Evolutionary conservation across 2,888 invertebrate species (phyloP).

Genomic region (Anthophora plumipes): DNA sequence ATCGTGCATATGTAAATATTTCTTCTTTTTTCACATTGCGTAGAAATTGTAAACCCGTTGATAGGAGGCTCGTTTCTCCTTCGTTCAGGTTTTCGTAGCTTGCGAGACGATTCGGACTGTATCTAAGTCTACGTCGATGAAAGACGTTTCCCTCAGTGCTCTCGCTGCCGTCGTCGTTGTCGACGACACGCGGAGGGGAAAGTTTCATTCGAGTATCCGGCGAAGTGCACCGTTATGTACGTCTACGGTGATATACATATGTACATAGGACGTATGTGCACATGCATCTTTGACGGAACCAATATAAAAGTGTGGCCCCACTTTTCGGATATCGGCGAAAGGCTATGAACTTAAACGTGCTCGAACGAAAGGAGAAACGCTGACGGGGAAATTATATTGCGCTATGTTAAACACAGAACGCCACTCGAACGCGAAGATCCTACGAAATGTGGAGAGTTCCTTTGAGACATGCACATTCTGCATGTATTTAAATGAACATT

Average conservation of each 20-base stretch:
- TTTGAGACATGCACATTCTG: no score
- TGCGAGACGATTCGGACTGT: not conserved
- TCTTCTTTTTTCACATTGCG: not conserved
- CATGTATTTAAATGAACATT: no score
- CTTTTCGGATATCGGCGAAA: constrained; percentile 37
- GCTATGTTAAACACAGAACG: no score
- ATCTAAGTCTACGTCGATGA: constrained; percentile 36
- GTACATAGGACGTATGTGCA: not conserved
- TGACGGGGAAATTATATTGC: no score
- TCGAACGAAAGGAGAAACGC: constrained; percentile 1
- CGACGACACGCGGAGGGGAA: constrained; percentile 11
- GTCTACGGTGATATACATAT: constrained; percentile 28
- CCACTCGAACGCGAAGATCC: no score
- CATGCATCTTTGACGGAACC: constrained; percentile 17
- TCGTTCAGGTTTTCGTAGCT: not conserved
- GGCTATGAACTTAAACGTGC: constrained; percentile 29
- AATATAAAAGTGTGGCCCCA: constrained; percentile 35
- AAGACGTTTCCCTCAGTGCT: constrained; percentile 30
- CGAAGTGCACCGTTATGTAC: constrained; percentile 41
- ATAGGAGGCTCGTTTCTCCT: constrained; percentile 15
- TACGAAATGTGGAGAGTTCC: no score
- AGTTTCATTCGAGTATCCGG: constrained; percentile 47
- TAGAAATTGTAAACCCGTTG: constrained; percentile 1
- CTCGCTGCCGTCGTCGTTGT: constrained; percentile 13
- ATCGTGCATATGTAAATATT: not conserved